Evolutionary conservation across 2,797 vertebrate genomes (phyloP).

Genomic region (Eidolon dupreanum): DNA sequence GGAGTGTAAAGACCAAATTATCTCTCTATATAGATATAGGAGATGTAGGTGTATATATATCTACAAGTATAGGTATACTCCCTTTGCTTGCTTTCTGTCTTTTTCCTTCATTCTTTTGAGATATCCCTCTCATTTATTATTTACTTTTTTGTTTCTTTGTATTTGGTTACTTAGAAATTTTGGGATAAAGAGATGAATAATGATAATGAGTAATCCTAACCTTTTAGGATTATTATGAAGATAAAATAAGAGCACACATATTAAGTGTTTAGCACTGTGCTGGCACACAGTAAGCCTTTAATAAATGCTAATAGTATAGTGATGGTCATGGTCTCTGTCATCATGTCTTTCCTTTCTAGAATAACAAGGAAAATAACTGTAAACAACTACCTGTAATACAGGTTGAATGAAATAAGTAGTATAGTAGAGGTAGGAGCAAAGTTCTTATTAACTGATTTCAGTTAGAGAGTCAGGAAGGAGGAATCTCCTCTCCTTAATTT

Average conservation of each 20-base stretch:
- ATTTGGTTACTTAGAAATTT: conserved; percentile 41
- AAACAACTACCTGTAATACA: neutral
- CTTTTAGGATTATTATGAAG: neutral
- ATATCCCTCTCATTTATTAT: neutral
- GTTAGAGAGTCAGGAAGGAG: neutral
- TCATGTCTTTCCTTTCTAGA: neutral
- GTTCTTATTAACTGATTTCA: neutral
- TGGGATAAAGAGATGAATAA: conserved; percentile 2
- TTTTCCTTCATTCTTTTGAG: conserved; percentile 16
- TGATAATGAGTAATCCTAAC: neutral
- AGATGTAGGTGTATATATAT: neutral
- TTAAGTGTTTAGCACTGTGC: neutral
- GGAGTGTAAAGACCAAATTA: neutral
- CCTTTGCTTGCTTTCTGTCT: neutral
- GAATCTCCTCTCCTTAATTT: neutral
- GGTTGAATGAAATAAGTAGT: neutral
- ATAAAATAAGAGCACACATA: neutral
- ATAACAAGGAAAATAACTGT: neutral
- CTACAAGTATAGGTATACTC: neutral
- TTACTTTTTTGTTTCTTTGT: neutral
- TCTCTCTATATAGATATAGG: neutral
- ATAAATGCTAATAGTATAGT: neutral
- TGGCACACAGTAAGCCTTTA: neutral
- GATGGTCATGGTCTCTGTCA: neutral
- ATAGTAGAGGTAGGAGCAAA: neutral